Percentiles rank a stretch among this genome's conserved stretches.
Conservation (phyloP, 2,888 invertebrate species). For the Pharmacophagus antenor region DNA sequence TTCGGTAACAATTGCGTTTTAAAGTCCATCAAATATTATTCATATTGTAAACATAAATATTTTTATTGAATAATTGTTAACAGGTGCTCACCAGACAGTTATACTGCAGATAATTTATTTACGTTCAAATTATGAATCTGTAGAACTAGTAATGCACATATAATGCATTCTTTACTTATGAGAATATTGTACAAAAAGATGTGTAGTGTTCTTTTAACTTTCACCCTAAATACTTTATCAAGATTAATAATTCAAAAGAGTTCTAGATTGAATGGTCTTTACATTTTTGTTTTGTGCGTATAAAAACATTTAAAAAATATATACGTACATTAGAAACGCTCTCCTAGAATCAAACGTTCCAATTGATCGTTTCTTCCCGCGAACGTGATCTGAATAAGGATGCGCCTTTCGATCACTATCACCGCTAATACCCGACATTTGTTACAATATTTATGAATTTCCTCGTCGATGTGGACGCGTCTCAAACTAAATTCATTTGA, state of each 20-base stretch:
- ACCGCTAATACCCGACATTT: slow-evolving; percentile 26
- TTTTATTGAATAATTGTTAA: too few species aligned
- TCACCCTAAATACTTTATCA: too few species aligned
- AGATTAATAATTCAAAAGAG: not conserved
- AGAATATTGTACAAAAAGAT: too few species aligned
- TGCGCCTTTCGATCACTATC: slow-evolving; percentile 25
- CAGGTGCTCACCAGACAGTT: too few species aligned
- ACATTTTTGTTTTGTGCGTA: not conserved
- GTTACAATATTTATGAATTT: slow-evolving; percentile 31
- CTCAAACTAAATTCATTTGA: slow-evolving; percentile 18
- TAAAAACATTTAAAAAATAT: not conserved
- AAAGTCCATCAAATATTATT: too few species aligned
- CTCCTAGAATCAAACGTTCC: slow-evolving; percentile 6
- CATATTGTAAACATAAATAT: too few species aligned
- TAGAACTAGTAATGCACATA: too few species aligned
- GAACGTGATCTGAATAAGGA: slow-evolving; percentile 26
- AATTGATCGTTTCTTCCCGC: slow-evolving; percentile 19
- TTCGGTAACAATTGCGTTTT: too few species aligned
- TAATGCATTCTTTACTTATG: too few species aligned
- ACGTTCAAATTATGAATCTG: too few species aligned
- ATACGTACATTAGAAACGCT: not conserved
- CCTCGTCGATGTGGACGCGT: slow-evolving; percentile 17
- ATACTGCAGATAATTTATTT: too few species aligned
- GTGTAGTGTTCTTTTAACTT: too few species aligned
- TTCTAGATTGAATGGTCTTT: not conserved